Conservation (phyloP, 2,888 invertebrate species). For the Cancer borealis region DNA sequence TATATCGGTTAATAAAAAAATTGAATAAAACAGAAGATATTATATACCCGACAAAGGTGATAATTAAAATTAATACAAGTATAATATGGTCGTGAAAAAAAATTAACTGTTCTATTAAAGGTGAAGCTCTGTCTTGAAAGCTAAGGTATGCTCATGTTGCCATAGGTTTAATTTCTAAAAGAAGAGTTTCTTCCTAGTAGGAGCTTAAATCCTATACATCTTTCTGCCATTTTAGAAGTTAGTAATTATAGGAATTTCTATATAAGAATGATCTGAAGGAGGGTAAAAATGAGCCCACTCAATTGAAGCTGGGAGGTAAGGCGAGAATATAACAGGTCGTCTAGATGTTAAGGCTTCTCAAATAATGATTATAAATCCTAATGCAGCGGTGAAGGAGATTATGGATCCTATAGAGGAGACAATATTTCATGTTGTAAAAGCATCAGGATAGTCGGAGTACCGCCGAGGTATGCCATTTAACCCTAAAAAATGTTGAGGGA, state of each 20-base stretch:
- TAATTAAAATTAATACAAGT: constrained; percentile 78
- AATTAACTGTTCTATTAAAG: constrained; percentile 78
- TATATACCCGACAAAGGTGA: constrained; percentile 78
- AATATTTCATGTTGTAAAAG: constrained; percentile 85
- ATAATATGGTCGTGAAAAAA: constrained; percentile 79
- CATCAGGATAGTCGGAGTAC: constrained; percentile 87
- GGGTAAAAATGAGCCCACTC: constrained; percentile 79
- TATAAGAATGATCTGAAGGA: constrained; percentile 78
- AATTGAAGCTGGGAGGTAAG: constrained; percentile 83
- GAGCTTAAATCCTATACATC: constrained; percentile 77
- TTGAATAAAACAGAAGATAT: constrained; percentile 66
- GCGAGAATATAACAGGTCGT: constrained; percentile 82
- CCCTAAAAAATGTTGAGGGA: constrained; percentile 89
- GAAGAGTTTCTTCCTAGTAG: constrained; percentile 49
- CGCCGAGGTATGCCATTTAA: constrained; percentile 88
- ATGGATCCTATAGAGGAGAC: constrained; percentile 86
- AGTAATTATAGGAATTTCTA: constrained; percentile 74
- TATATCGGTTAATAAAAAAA: constrained; percentile 61
- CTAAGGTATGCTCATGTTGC: constrained; percentile 78
- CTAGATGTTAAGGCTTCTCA: constrained; percentile 83
- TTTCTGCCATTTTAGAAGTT: constrained; percentile 77
- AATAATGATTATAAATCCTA: constrained; percentile 80
- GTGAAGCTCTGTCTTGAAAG: constrained; percentile 79
- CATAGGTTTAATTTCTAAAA: constrained; percentile 74
- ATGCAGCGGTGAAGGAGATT: constrained; percentile 84